These are phyloP conservation scores for Rhinopomastus cyanomelas DNA, from an alignment of 2,113 vertebrate genomes.

Conservation along the genomic window DNA sequence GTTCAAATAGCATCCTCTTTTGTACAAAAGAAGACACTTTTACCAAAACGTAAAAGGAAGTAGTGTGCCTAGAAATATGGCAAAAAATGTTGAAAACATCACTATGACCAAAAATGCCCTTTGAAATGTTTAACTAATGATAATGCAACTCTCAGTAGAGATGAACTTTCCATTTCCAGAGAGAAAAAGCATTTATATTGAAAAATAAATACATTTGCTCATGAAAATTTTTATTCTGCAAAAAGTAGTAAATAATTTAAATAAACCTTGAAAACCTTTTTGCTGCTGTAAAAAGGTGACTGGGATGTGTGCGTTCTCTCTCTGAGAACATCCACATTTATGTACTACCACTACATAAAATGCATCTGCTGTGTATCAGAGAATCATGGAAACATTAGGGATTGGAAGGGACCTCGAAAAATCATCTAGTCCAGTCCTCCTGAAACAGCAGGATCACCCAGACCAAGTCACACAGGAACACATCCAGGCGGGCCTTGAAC, in stretches of 20 bases:
- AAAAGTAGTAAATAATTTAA: background rate
- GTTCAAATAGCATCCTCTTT: background rate
- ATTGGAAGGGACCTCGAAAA: too few species aligned
- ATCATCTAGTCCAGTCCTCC: too few species aligned
- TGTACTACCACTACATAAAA: background rate
- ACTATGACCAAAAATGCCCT: rapidly evolving
- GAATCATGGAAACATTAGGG: too few species aligned
- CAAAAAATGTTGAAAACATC: background rate
- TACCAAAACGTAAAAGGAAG: background rate
- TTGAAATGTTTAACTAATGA: background rate
- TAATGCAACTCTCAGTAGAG: background rate
- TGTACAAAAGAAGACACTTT: background rate
- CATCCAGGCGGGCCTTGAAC: too few species aligned
- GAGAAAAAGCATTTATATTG: background rate
- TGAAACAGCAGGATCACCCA: too few species aligned
- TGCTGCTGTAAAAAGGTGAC: background rate
- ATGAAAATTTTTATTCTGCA: background rate
- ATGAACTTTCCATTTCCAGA: background rate
- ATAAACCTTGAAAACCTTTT: background rate
- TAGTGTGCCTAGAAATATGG: background rate
- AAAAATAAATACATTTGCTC: background rate
- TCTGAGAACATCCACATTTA: background rate
- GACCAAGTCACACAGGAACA: too few species aligned
- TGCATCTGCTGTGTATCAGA: background rate
- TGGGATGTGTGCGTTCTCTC: background rate